A percentile compares a stretch with the other conserved stretches of the same genome.
These are phyloP conservation scores for Nycticryphes semicollaris DNA, from an alignment of 2,113 vertebrate species.

Conservation along the genomic window DNA sequence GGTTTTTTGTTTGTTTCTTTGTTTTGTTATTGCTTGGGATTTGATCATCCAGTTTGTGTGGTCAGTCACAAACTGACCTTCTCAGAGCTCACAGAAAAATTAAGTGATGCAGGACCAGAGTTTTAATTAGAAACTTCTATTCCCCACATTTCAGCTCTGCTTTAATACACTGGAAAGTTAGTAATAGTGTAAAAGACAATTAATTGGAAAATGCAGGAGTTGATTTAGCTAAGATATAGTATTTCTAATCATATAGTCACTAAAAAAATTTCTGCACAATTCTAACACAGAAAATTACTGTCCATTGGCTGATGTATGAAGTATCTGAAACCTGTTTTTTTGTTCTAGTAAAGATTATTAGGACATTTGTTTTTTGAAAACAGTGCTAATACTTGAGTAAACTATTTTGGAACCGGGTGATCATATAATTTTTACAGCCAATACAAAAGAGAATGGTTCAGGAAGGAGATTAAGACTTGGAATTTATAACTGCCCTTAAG, in stretches of 20 bases:
- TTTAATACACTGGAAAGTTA: background rate
- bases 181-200: background rate
- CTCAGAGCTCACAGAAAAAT: background rate
- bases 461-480: background rate
- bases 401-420: background rate
- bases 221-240: background rate
- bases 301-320: background rate
- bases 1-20: too few relatives aligned
- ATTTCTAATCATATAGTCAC: background rate
- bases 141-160: background rate
- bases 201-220: background rate
- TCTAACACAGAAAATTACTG: background rate
- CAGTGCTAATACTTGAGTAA: background rate
- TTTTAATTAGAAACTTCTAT: background rate
- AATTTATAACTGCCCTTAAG: background rate
- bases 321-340: background rate
- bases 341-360: background rate
- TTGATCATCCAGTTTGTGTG: background rate
- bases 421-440: background rate
- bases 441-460: background rate
- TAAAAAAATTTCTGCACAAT: background rate
- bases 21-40: background rate
- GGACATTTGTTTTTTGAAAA: background rate
- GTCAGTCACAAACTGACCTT: background rate
- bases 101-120: background rate